Conservation (phyloP, 2,888 invertebrate genomes). For the Trissolcus brochymenae region DNA sequence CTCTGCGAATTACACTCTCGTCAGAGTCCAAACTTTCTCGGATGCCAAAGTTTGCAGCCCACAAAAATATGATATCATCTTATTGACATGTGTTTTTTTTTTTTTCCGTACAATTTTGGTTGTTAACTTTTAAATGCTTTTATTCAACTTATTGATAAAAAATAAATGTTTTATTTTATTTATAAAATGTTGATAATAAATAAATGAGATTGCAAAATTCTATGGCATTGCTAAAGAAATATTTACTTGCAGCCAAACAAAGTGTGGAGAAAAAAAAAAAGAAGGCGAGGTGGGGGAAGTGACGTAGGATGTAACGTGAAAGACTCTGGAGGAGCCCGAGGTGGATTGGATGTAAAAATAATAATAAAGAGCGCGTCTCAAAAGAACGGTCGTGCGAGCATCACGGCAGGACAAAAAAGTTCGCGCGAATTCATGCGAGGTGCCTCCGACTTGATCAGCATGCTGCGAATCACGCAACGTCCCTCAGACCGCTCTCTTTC, state of each 20-base stretch:
- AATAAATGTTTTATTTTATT: too few relatives aligned
- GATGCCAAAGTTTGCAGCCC: conserved; percentile 41
- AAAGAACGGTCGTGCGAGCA: conserved; percentile 37
- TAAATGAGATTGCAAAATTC: neutral
- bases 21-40: conserved; percentile 40
- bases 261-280: conserved; percentile 56
- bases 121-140: too few relatives aligned
- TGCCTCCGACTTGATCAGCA: conserved; percentile 50
- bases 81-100: neutral
- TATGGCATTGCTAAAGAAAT: neutral
- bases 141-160: too few relatives aligned
- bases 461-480: conserved; percentile 54
- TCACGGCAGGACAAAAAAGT: conserved; percentile 46
- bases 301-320: conserved; percentile 26
- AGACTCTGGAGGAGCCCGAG: conserved; percentile 48
- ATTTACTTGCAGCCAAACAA: neutral
- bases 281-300: conserved; percentile 22
- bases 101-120: too few relatives aligned
- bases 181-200: too few relatives aligned
- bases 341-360: conserved; percentile 52
- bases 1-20: conserved; percentile 50
- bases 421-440: conserved; percentile 54
- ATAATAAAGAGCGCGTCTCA: conserved; percentile 51
- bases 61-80: neutral
- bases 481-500: conserved; percentile 11